Conservation (phyloP, 2,113 vertebrate genomes). For the Pelmatolapia mariae region DNA sequence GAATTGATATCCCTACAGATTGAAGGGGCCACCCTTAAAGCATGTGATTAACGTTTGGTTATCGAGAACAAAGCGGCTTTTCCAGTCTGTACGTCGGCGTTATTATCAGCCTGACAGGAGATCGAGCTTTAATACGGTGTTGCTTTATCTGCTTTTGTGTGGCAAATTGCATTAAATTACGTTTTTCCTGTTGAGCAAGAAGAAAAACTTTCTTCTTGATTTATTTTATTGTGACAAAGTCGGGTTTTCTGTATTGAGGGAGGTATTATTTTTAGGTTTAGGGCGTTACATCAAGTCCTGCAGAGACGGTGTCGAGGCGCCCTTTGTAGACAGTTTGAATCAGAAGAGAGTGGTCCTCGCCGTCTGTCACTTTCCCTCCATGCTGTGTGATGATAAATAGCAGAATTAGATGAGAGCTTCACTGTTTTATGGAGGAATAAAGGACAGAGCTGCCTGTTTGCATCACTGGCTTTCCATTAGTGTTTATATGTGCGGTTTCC, state of each 20-base stretch:
- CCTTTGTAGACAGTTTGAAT: not conserved
- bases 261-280: not conserved
- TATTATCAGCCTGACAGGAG: not conserved
- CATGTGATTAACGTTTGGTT: not conserved
- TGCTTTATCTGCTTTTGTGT: not conserved
- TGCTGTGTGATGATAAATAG: not conserved
- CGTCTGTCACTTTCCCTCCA: not conserved
- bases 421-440: slow-evolving; percentile 21
- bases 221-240: not conserved
- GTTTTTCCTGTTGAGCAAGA: rapidly evolving
- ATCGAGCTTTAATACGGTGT: not conserved
- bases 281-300: not conserved
- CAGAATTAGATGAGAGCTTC: slow-evolving; percentile 8
- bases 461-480: not conserved
- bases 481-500: not conserved
- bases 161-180: rapidly evolving
- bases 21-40: not conserved
- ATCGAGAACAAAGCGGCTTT: not conserved
- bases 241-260: not conserved
- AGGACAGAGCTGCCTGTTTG: slow-evolving; percentile 3
- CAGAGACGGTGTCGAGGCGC: not conserved
- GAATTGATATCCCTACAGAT: not conserved
- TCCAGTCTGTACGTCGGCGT: not conserved
- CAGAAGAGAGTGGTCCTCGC: not conserved
- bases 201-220: not conserved